Evolutionary conservation across 2,113 vertebrate genomes (phyloP), one percentile per base, ranked within the genome.

Genomic region (Bubo bubo): DNA sequence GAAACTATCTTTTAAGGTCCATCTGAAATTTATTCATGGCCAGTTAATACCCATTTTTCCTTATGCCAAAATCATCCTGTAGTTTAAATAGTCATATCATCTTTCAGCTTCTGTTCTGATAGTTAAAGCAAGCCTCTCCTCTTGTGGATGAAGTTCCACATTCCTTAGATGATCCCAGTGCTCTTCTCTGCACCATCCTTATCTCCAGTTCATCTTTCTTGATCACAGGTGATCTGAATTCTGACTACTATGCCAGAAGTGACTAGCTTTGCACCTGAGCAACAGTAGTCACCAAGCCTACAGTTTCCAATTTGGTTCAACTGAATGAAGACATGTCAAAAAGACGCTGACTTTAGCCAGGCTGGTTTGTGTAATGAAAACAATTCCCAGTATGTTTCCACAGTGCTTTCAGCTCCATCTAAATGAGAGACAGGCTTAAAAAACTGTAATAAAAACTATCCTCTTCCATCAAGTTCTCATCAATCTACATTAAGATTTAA

Each of bases 1-100:
- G 66, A 91, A 95, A 82, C 66, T 71, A 37, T 90, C 86, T 93
- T 62, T 72, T 76, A 49, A 79, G 39, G 56, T 90, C 89, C 62
- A 79, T 39, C 70, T 68, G 47, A 96, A 85, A 72, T 85, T 72
- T 88, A 85, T 93, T 87, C 70, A 32, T 58, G 70, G 34, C 34
- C 84, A 88, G 84, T 85, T 91, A 88, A 90, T 82, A 64, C 13
- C 34, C 56, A 90, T 88, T 94, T 95, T 81, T 95, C 66, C 74
- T 68, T 49, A 14, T 68, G 86, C 76, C 94, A 96, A 77, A 86
- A 89, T 30, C 55, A n/a, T 74, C 50, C 67, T 37, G 8, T 62
- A 77, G 64, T 74, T 92, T 81, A 79, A 90, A 82, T 5, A 89
- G 62, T 26, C 21, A 12, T 68, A 94, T 60, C 16, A 19, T 17